Evolutionary conservation across 2,888 invertebrate species (phyloP).

Genomic region (Stictocephala bisonia): DNA sequence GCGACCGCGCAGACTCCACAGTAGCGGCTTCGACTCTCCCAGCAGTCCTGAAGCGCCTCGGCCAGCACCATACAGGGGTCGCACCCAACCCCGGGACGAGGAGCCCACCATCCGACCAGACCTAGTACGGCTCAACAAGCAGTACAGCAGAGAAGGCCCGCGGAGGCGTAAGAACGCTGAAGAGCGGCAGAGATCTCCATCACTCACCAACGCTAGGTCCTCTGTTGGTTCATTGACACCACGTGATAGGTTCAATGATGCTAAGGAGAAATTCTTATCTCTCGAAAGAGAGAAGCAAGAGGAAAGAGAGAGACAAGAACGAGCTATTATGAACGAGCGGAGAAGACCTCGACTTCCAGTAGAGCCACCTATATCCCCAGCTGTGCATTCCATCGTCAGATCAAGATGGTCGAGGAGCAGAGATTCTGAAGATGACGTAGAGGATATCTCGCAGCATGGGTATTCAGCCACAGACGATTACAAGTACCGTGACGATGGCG

Average conservation of each 20-base stretch:
- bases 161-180: slow-evolving; percentile 48
- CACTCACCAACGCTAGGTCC: slow-evolving; percentile 51
- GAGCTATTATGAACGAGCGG: slow-evolving; percentile 56
- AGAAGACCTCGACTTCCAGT: slow-evolving; percentile 37
- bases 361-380: slow-evolving; percentile 49
- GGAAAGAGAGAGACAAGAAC: slow-evolving; percentile 66
- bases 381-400: slow-evolving; percentile 34
- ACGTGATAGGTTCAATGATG: slow-evolving; percentile 73
- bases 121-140: slow-evolving; percentile 15
- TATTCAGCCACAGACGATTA: slow-evolving; percentile 38
- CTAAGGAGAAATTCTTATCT: slow-evolving; percentile 86
- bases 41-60: slow-evolving; percentile 46
- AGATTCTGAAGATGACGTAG: slow-evolving; percentile 51
- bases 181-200: slow-evolving; percentile 55
- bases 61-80: too few species aligned
- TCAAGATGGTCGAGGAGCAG: slow-evolving; percentile 45
- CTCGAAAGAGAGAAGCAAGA: slow-evolving; percentile 78
- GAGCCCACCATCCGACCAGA: slow-evolving; percentile 23
- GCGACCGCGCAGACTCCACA: slow-evolving; percentile 63
- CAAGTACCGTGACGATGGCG: slow-evolving; percentile 45
- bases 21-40: slow-evolving; percentile 49
- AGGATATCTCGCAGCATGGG: slow-evolving; percentile 45
- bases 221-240: slow-evolving; percentile 51
- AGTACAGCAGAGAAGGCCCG: neutral
- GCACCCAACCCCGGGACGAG: slow-evolving; percentile 15